phyloP scores from a whole-genome alignment of 2,797 vertebrate genomes.

The Limosa lapponica region DNA sequence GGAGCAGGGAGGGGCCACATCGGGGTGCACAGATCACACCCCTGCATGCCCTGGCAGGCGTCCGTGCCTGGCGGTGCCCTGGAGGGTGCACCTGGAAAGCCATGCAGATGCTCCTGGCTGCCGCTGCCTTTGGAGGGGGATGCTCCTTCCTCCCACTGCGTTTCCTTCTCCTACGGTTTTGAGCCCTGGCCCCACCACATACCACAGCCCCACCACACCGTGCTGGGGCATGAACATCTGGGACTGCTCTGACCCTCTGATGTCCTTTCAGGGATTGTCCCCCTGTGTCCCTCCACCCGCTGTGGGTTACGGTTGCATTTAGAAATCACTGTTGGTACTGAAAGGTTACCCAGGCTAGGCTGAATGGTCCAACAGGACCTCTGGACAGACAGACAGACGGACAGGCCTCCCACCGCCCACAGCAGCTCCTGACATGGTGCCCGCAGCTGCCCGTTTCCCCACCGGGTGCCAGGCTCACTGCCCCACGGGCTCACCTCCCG shows the following conservation, averaged over 20 bases:
- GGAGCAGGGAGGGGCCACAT: background rate
- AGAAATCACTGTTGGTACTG: background rate
- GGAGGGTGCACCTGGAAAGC: background rate
- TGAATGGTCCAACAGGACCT: background rate
- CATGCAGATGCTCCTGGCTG: fast-evolving
- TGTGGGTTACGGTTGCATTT: background rate
- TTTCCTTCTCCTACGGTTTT: background rate
- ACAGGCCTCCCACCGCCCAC: background rate
- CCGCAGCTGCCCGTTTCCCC: fast-evolving
- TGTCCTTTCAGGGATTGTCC: background rate
- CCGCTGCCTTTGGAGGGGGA: background rate
- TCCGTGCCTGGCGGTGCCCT: background rate
- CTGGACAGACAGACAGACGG: background rate
- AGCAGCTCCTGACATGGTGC: background rate
- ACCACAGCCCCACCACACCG: fast-evolving
- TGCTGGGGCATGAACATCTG: background rate
- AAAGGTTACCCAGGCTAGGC: background rate
- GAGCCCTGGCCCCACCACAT: background rate
- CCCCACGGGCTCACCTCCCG: fast-evolving
- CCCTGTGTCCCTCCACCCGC: fast-evolving
- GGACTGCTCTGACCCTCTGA: background rate
- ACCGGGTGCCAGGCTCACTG: background rate
- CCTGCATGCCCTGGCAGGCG: fast-evolving
- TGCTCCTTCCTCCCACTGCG: background rate
- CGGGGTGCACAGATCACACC: background rate